A percentile compares a stretch with the other conserved stretches of the same genome.
Evolutionary conservation across 2,888 invertebrate genomes (phyloP).

Genomic region (Polyploca ridens): DNA sequence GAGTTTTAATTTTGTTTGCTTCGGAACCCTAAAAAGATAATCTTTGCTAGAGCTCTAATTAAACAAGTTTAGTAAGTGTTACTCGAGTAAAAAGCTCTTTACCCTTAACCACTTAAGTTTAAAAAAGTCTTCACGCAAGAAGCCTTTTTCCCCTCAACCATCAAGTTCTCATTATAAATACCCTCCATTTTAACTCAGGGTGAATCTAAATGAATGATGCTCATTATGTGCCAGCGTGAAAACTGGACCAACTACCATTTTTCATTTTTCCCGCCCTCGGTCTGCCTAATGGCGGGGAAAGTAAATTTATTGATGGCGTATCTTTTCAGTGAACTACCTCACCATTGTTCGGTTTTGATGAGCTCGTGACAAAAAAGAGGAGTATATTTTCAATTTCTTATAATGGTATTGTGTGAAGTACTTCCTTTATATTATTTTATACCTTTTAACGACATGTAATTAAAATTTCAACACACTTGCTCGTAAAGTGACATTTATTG

Average conservation of each 20-base stretch:
- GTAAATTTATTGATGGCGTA: constrained; percentile 13
- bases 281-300: constrained; percentile 12
- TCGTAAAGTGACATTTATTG: too few species aligned
- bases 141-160: neutral
- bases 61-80: too few species aligned
- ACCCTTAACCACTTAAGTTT: too few species aligned
- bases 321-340: constrained; percentile 2
- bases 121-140: too few species aligned
- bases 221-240: constrained; percentile 21
- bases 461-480: too few species aligned
- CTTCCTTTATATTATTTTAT: too few species aligned
- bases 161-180: constrained; percentile 30
- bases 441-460: too few species aligned
- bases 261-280: constrained; percentile 15
- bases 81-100: too few species aligned
- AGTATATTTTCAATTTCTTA: neutral
- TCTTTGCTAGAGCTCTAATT: too few species aligned
- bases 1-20: too few species aligned
- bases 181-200: constrained; percentile 18
- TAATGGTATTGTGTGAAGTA: neutral
- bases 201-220: constrained; percentile 27
- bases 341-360: neutral
- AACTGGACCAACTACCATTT: constrained; percentile 20
- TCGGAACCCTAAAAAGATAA: too few species aligned
- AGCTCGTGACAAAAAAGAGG: neutral